Evolutionary conservation across 2,113 vertebrate genomes (phyloP), one percentile per base, ranked within the genome.

Genomic region (Ancistrus triradiatus): DNA sequence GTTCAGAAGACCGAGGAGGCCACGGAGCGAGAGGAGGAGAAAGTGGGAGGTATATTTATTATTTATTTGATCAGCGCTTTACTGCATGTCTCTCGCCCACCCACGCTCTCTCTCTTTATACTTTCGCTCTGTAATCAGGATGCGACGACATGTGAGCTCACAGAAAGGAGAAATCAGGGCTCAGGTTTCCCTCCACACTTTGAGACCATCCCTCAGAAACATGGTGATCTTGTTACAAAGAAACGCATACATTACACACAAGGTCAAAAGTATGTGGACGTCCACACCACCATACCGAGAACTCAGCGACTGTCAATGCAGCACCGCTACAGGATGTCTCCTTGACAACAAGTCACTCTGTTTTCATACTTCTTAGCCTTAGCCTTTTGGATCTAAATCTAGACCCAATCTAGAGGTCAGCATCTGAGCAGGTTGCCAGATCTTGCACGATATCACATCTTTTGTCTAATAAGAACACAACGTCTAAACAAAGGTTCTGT

Each of bases 61-160:
- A 81, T 83, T 74, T 78, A 72, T 82, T 81, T 81, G 77, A 81
- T 68, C 7, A 72, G 63, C 73, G 52, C 68, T 66, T 49, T 43
- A 35, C 68, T 59, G 43, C 60, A 42, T 66, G 22, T 38, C 25
- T 67, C 37, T 63, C 49, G 51, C 7, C 21, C 46, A 46, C 42
- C 49, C 11, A 28, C 10, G 8, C 21, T 56, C 52, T 51, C 46
- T 61, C 50, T 63, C 19, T 48, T 17, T 28, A 57, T 63, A 43
- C 65, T 55, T 63, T 35, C 27, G 27, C 27, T 31, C 27, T 31
- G 74, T 76, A 78, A 68, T 48, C 62, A 68, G 56, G 63, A 47
- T 18, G 62, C 69, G 75, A 74, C 78, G 67, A 75, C 72, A 48
- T n/a, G 49, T 70, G 76, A 72, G 64, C 60, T 33, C 55, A 55